Evolutionary conservation across 2,888 invertebrate species (phyloP), one percentile per base, ranked within the genome.

Genomic region (Frankliniella fusca): DNA sequence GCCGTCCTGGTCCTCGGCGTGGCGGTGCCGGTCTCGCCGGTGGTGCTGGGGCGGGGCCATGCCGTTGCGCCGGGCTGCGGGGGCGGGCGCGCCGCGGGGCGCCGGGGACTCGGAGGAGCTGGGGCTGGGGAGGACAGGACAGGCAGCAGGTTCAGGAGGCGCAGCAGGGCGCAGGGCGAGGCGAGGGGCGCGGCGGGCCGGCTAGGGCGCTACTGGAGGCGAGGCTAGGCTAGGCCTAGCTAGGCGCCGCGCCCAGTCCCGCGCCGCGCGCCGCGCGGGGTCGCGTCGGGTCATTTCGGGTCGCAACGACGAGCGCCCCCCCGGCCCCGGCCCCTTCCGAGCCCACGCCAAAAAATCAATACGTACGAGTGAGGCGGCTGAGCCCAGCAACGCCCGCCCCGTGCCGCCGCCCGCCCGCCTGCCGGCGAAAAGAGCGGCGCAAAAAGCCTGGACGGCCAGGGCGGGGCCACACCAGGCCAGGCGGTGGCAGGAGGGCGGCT

Each of bases 321-420:
- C 54, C 70, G 23, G 70, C 0, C 70, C 23, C 23, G n/a, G n/a
- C 70, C 70, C 70, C n/a, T 23, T 27, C 70, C 70, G 70, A 76
- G 70, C 70, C 70, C 70, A 27, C 70, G 27, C 70, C 70, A 76
- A 76, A 76, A 76, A 76, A 76, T 76, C 70, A 76, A 76, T 76
- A 76, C 70, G 27, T 18, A 61, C 61, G n/a, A 12, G 54, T 54
- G 61, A n/a, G 27, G 70, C 27, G 27, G 70, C 23, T 23, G n/a
- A n/a, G n/a, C n/a, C n/a, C 23, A 70, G 70, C 70, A 76, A 1
- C 18, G 61, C 61, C 15, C 70, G 70, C 70, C 70, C 12, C 8
- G 70, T 27, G 8, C 12, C 70, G 70, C 70, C 70, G 38, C 38
- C 38, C 38, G 38, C 38, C 38, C 38, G 38, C 38, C 38, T 38